These are phyloP conservation scores for Tanypteryx hageni DNA, from an alignment of 2,888 invertebrate species.

Conservation along the genomic window DNA sequence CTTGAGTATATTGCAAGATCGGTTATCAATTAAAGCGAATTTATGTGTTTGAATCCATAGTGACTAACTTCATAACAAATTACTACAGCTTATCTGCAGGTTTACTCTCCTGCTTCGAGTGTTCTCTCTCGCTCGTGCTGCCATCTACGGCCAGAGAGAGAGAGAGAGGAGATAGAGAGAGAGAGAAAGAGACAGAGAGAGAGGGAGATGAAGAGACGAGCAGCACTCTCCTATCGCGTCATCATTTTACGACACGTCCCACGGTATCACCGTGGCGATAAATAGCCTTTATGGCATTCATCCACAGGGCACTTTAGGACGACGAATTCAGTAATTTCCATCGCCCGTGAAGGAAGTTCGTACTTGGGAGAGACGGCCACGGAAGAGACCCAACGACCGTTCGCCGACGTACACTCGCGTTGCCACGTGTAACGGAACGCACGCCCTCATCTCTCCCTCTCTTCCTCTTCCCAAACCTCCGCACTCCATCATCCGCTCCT, in stretches of 20 bases:
- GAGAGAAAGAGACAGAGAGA: background rate
- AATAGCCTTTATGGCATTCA: background rate
- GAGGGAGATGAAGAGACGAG: background rate
- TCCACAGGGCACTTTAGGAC: background rate
- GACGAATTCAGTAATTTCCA: background rate
- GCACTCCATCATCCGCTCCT: background rate
- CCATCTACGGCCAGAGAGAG: background rate
- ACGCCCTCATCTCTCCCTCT: background rate
- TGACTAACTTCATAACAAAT: too few species aligned
- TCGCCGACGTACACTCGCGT: too few species aligned
- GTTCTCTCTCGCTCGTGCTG: background rate
- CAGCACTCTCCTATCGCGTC: background rate
- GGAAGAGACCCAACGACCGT: too few species aligned
- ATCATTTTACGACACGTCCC: background rate
- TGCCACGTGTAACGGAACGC: too few species aligned
- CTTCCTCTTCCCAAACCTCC: background rate
- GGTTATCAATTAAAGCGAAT: too few species aligned
- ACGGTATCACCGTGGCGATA: background rate
- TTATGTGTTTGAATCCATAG: too few species aligned
- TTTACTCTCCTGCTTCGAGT: background rate
- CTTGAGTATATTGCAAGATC: too few species aligned
- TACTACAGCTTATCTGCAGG: background rate
- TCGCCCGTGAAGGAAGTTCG: background rate
- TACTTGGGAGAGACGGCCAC: too few species aligned
- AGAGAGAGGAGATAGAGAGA: background rate